Evolutionary conservation across 2,113 vertebrate genomes (phyloP), one percentile per base, ranked within the genome.

Genomic region (Struthio camelus): DNA sequence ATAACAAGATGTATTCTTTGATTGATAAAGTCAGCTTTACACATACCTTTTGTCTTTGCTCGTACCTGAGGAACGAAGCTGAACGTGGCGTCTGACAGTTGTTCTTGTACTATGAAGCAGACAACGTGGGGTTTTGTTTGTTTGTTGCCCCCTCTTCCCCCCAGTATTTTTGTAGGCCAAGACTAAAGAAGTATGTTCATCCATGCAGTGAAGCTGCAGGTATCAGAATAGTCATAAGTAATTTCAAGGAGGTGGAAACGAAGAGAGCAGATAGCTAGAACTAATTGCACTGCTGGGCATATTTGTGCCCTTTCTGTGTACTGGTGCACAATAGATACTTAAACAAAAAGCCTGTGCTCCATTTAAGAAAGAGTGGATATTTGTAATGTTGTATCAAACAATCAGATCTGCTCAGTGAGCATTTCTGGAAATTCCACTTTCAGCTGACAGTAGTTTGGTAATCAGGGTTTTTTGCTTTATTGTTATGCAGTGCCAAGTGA

Each of bases 391-490:
- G 0, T 80, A 93, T 89, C 90, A 80, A 59, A 32, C 70, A 81
- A 51, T 7, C 84, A 91, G 82, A 96, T 96, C 91, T 96, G 89
- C 92, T 96, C 93, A 20, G 67, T 95, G 88, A 81, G 70, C 95
- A 94, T 92, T 95, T 84, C 80, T 40, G 86, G 90, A 96, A 96
- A 80, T 76, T 93, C 96, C 65, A 61, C 85, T 94, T 93, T 93
- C 80, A 65, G 86, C 84, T 96, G 77, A 87, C 94, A 93, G 89
- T 28, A 91, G 93, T 77, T 89, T 92, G 81, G 91, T 81, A 94
- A 71, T 95, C 85, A 62, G 81, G 59, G 81, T 93, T 97, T 97
- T 94, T 93, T 95, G 94, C 89, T 94, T 58, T 93, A 94, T 95
- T 97, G 95, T 97, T 95, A 64, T 2, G 73, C 59, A 34, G 75